Base-by-base conservation (phyloP, 2,113 vertebrate species). In the Engraulis encrasicolus region DNA sequence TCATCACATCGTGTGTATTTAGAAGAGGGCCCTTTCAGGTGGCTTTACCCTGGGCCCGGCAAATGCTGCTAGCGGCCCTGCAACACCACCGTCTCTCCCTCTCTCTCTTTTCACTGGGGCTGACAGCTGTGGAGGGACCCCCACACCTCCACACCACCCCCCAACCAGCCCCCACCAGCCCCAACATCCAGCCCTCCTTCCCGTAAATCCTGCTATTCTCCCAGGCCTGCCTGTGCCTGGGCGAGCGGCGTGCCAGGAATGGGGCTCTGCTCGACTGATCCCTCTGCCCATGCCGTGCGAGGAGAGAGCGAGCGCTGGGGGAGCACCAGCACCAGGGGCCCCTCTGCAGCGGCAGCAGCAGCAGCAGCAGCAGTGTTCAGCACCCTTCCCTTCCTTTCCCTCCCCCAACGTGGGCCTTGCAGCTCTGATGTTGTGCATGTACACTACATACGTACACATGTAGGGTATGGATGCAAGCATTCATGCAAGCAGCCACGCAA, bases 91-190 rank as follows among this genome's bases (percentile, higher is more conserved):
- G 9, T 9, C 40, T 9, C 40, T n/a, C 3, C 40, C 40, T 45
- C 40, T 5, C 40, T 45, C 40, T n/a, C 40, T 84, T 86, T 90
- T 92, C 86, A 83, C 74, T 87, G 81, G 87, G 80, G 6, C 88
- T 87, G 92, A 92, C 89, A 92, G 87, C 90, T 92, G 90, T 89
- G 79, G 81, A 82, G 88, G 90, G 90, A 90, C 86, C 86, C 86
- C 88, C 40, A 3, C 3, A 9, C 40, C 40, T n/a, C n/a, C n/a
- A n/a, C n/a, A n/a, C n/a, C n/a, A n/a, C n/a, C n/a, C n/a, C n/a
- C n/a, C n/a, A n/a, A n/a, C n/a, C n/a, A n/a, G n/a, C n/a, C n/a
- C n/a, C n/a, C n/a, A n/a, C n/a, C n/a, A n/a, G n/a, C n/a, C n/a
- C n/a, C n/a, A n/a, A n/a, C n/a, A n/a, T n/a, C n/a, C n/a, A n/a